phyloP scores from a whole-genome alignment of 2,113 vertebrate genomes.

The Onychostruthus taczanowskii region DNA sequence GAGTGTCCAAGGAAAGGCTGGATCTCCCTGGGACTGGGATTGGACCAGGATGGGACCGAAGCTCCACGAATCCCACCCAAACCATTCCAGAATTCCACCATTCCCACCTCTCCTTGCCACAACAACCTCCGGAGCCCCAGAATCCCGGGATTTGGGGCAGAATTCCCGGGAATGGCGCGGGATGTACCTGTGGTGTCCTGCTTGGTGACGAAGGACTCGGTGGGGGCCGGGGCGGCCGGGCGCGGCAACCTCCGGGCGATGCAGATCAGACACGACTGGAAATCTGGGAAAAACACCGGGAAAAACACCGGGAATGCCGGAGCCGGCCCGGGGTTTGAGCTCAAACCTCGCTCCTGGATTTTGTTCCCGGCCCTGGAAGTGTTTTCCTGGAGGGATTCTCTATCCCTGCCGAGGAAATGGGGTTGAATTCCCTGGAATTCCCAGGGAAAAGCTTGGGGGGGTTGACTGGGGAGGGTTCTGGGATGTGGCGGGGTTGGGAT shows the following conservation, averaged over 20 bases:
- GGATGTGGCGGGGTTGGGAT: neutral
- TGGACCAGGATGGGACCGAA: neutral
- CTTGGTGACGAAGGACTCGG: slow-evolving; percentile 93
- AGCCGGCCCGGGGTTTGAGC: rapidly evolving
- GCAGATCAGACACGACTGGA: slow-evolving; percentile 93
- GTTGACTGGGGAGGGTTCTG: neutral
- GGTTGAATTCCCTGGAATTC: neutral
- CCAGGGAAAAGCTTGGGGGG: neutral
- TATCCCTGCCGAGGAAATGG: neutral
- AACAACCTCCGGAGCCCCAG: no score
- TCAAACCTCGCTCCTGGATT: rapidly evolving
- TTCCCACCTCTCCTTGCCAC: no score
- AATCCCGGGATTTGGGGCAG: neutral
- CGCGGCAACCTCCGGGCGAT: slow-evolving; percentile 88
- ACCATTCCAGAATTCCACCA: no score
- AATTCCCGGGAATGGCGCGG: neutral
- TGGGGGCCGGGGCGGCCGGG: slow-evolving; percentile 74
- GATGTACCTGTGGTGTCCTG: slow-evolving; percentile 93
- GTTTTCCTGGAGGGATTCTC: neutral
- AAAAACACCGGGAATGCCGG: neutral
- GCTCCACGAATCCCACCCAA: neutral
- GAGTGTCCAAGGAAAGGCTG: no score
- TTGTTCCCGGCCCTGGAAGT: no score
- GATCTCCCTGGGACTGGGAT: no score
- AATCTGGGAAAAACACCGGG: slow-evolving; percentile 72